A percentile compares a stretch with the other conserved stretches of the same genome.
Evolutionary conservation across 2,888 invertebrate genomes (phyloP).

Genomic region (Agrochola macilenta): DNA sequence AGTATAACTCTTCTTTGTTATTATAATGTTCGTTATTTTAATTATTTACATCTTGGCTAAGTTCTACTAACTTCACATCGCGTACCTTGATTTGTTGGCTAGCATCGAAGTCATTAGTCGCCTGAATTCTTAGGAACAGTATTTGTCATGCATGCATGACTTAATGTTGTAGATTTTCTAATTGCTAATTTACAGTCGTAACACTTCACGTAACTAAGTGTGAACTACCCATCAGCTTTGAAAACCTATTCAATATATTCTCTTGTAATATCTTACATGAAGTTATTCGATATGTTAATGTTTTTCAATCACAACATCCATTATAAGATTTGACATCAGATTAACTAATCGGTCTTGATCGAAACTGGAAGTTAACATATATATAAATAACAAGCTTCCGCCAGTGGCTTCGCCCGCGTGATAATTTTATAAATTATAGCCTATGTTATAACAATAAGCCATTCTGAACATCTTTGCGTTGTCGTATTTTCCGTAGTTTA

Average conservation of each 20-base stretch:
- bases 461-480: too few relatives aligned
- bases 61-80: slow-evolving; percentile 11
- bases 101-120: slow-evolving; percentile 40
- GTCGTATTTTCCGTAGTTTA: too few relatives aligned
- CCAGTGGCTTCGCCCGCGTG: too few relatives aligned
- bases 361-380: background rate
- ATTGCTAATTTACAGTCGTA: slow-evolving; percentile 55
- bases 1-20: slow-evolving; percentile 24
- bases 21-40: slow-evolving; percentile 20
- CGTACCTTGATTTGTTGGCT: slow-evolving; percentile 23
- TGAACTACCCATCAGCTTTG: background rate
- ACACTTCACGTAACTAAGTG: slow-evolving; percentile 53
- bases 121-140: slow-evolving; percentile 51
- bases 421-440: too few relatives aligned
- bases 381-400: background rate
- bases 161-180: slow-evolving; percentile 53
- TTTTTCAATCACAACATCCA: slow-evolving; percentile 19
- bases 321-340: slow-evolving; percentile 7
- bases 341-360: background rate
- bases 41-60: slow-evolving; percentile 28
- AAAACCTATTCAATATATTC: background rate
- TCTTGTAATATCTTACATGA: background rate
- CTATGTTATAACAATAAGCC: too few relatives aligned
- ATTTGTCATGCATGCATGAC: slow-evolving; percentile 53
- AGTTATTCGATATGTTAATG: slow-evolving; percentile 7